Base-by-base conservation (phyloP, 92 coral and sea anemone species). In the Porites cylindrica region DNA sequence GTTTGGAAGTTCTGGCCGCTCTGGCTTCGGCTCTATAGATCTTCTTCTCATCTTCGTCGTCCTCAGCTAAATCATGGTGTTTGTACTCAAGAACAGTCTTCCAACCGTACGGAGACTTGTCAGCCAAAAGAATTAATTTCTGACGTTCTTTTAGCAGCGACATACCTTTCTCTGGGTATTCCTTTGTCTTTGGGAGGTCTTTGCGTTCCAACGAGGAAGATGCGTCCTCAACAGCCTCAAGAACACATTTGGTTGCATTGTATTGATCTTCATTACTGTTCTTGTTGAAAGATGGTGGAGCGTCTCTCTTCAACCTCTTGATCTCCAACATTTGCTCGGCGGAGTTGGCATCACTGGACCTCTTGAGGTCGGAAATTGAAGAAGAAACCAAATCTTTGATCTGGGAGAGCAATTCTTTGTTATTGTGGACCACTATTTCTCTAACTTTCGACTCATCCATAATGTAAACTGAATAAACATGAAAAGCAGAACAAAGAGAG, bases 61-160 rank as follows among this genome's bases (percentile, higher is more conserved):
- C 10, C 62, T 53, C 75, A 20, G 90, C 90, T 8, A 86, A 70
- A 38, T 86, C 90, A 26, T 86, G 90, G 24, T 23, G 24, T 23
- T 23, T 23, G 24, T 23, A 23, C 24, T 23, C 24, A 23, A 23
- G 24, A 23, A 85, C 91, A 10, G 87, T 88, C 51, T 82, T 88
- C 91, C 91, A 88, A 29, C 91, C 87, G 52, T 51, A 88, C 74
- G 81, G 82, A 56, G 91, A 88, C 38, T 88, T 82, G 66, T 88
- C 87, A 47, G 83, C 91, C 72, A 88, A 77, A 61, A 88, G 87
- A 66, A 81, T 81, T 43, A 88, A 66, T 72, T 81, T 88, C 56
- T 88, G 91, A 24, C 87, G 66, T 11, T 81, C 82, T 50, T 82
- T 73, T 43, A 88, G 67, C 6, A 74, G 65, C 13, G 59, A 16